A percentile compares a stretch with the other conserved stretches of the same genome.
phyloP scores from a whole-genome alignment of 1,140 invertebrate species.

The Magallana angulata region DNA sequence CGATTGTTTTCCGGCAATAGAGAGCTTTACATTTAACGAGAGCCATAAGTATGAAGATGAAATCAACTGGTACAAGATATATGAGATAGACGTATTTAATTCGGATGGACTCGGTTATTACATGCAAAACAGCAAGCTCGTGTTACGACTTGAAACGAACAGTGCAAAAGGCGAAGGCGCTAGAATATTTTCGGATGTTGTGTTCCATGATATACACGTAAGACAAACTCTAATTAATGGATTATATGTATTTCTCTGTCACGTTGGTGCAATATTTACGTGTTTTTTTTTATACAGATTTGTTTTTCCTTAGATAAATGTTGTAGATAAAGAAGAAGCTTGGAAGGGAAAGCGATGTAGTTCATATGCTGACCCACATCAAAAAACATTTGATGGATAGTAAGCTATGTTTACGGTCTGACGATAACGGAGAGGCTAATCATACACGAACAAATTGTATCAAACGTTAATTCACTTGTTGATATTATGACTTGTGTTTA shows the following conservation, averaged over 20 bases:
- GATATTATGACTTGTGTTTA: no score
- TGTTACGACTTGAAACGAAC: neutral
- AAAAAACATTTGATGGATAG: neutral
- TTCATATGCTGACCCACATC: neutral
- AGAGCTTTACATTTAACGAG: neutral
- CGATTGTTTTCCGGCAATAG: neutral
- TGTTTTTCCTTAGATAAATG: no score
- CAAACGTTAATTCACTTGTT: no score
- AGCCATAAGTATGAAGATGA: neutral
- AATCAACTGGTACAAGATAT: neutral
- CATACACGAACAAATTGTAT: no score
- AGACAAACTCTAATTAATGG: no score
- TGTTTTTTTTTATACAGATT: no score
- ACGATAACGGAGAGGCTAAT: no score
- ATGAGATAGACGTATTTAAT: neutral
- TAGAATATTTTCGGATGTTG: neutral
- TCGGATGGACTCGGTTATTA: neutral
- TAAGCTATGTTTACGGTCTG: no score
- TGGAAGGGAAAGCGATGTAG: constrained; percentile 17
- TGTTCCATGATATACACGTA: neutral
- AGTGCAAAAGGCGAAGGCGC: neutral
- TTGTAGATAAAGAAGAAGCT: neutral
- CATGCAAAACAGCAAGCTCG: neutral
- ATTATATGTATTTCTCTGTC: no score
- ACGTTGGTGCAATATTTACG: no score